phyloP scores from a whole-genome alignment of 2,113 vertebrate species.

The Hydrolagus affinis region DNA sequence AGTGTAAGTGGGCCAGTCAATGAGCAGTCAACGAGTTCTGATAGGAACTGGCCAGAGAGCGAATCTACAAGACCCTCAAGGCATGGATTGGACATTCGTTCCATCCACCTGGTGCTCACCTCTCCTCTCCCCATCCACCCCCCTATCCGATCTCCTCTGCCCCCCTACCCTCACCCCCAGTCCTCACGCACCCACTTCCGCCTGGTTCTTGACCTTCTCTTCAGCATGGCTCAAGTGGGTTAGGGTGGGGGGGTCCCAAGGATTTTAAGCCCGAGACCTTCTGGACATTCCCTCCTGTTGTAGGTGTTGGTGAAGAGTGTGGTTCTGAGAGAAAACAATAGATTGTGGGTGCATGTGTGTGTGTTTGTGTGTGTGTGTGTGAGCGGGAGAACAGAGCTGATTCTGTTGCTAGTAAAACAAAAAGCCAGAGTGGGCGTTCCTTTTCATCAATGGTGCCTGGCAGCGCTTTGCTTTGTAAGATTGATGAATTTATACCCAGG shows the following conservation, averaged over 20 bases:
- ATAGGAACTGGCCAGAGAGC: too few species aligned
- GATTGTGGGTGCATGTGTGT: too few species aligned
- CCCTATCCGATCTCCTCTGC: slow-evolving; percentile 44
- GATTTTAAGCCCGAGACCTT: not conserved
- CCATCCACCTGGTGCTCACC: not conserved
- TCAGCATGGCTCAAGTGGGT: not conserved
- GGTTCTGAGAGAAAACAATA: too few species aligned
- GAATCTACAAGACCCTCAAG: slow-evolving; percentile 28
- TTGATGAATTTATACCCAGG: too few species aligned
- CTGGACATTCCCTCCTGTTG: not conserved
- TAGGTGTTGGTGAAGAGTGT: too few species aligned
- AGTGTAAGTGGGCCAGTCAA: slow-evolving; percentile 71
- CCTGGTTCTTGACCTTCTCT: not conserved
- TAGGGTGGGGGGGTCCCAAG: not conserved
- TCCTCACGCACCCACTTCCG: not conserved
- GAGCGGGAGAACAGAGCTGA: too few species aligned
- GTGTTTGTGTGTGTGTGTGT: too few species aligned
- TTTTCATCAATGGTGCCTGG: too few species aligned
- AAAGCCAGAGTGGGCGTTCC: too few species aligned
- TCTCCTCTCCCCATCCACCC: slow-evolving; percentile 40
- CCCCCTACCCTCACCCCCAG: slow-evolving; percentile 36
- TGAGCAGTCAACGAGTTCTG: too few species aligned
- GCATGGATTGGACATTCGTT: slow-evolving; percentile 37
- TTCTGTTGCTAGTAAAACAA: too few species aligned
- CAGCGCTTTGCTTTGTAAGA: too few species aligned